These are phyloP conservation scores for Prunella strophiata DNA, from an alignment of 2,797 vertebrate species.

Conservation along the genomic window DNA sequence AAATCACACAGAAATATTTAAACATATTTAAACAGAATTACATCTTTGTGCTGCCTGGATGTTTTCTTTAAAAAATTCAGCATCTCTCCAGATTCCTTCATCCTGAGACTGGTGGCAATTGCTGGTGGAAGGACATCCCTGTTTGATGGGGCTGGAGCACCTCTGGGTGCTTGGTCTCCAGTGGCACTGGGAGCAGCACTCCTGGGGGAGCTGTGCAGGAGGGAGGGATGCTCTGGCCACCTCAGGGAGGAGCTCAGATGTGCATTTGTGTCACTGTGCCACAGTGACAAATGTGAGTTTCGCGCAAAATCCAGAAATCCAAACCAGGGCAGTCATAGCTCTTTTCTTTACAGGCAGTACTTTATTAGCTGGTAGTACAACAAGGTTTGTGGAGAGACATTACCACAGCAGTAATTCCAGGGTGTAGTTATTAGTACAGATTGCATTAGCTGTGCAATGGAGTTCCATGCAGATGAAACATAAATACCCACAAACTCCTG, in stretches of 20 bases:
- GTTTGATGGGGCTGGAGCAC: background rate
- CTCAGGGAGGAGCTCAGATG: background rate
- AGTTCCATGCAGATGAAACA: background rate
- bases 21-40: background rate
- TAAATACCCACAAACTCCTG: conserved; percentile 8
- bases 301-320: background rate
- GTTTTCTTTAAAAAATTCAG: background rate
- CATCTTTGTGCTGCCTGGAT: background rate
- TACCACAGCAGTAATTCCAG: background rate
- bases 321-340: background rate
- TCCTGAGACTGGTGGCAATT: background rate
- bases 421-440: background rate
- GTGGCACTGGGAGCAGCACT: background rate
- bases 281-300: too few relatives aligned
- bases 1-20: background rate
- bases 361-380: background rate
- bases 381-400: background rate
- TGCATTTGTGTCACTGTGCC: background rate
- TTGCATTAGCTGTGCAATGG: background rate
- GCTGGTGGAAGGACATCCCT: background rate
- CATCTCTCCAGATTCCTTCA: background rate
- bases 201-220: background rate
- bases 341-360: background rate
- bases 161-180: background rate
- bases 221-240: background rate